A percentile compares a stretch with the other conserved stretches of the same genome.
Evolutionary conservation across 2,888 invertebrate species (phyloP).

Genomic region (Dastarcus helophoroides): DNA sequence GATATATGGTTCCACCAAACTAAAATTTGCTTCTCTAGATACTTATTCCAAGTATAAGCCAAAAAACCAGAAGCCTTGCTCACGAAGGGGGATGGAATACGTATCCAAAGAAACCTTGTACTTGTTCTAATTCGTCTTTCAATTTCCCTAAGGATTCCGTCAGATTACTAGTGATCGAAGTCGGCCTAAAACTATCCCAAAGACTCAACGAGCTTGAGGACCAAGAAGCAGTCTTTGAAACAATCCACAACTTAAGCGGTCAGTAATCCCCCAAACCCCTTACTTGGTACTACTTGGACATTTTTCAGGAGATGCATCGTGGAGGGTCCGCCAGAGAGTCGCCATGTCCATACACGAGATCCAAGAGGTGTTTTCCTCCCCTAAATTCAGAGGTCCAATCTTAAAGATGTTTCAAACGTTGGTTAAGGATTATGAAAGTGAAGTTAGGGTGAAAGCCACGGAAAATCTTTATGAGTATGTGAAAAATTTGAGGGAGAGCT

Average conservation of each 20-base stretch:
- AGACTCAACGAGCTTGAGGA: conserved; percentile 23
- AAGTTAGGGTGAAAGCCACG: conserved; percentile 25
- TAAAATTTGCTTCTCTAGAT: too few species aligned
- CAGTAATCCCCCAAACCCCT: conserved; percentile 5
- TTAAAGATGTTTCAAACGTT: conserved; percentile 25
- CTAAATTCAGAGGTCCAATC: conserved; percentile 21
- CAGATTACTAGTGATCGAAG: conserved; percentile 15
- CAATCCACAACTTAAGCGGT: conserved; percentile 6
- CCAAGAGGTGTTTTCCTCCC: conserved; percentile 19
- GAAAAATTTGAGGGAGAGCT: conserved; percentile 21
- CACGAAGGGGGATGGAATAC: too few species aligned
- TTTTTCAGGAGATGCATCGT: conserved; percentile 25
- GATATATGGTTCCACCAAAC: too few species aligned
- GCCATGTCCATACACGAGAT: conserved; percentile 23
- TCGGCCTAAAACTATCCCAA: conserved; percentile 20
- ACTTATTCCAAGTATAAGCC: too few species aligned
- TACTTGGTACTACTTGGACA: conserved; percentile 4
- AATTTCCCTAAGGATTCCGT: conserved; percentile 34
- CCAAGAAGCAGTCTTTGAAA: conserved; percentile 24
- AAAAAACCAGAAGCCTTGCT: too few species aligned
- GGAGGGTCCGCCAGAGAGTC: conserved; percentile 27
- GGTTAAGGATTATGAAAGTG: conserved; percentile 23
- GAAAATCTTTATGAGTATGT: conserved; percentile 25
- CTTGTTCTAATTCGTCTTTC: too few species aligned
- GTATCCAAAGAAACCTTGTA: too few species aligned